Evolutionary conservation across 2,888 invertebrate genomes (phyloP), one percentile per base, ranked within the genome.

Genomic region (Scaptodrosophila latifasciaeformis): DNA sequence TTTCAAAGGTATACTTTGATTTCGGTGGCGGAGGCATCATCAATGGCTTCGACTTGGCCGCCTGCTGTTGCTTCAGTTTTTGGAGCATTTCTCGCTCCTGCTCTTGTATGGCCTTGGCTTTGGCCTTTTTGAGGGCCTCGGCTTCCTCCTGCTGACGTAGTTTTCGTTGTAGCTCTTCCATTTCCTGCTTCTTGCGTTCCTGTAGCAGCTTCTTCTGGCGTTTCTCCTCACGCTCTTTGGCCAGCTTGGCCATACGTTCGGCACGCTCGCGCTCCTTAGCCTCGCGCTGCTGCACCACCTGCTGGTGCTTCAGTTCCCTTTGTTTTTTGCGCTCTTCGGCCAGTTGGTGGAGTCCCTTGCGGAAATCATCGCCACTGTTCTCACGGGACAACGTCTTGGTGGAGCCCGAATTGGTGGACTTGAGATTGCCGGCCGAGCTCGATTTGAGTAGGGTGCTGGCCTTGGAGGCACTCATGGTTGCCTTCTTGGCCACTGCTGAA

Each of bases 321-420:
- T 82, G 83, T 51, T 83, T 86, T 46, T 85, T 85, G 18, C 84
- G 83, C 49, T 87, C 86, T 29, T 86, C 86, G 19, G 82, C 82
- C 46, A 82, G 50, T 60, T 70, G 77, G 40, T 78, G 80, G 7
- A 81, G 54, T 5, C 82, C 83, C 40, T 82, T 84, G 13, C 83
- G 84, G 27, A 85, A 75, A 55, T 86, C 86, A 7, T 86, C 86
- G 1, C 67, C 75, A 47, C 85, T 86, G 52, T 84, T 85, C 51
- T 86, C 86, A 1, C 85, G 78, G 1, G 79, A 74, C 2, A 84
- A 50, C 0, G 82, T 68, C 53, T 82, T 81, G 6, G 58, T 66
- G 2, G 82, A 78, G 2, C 51, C 24, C 0, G 80, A 61, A 21
- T 67, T 67, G 9, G 64, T 62, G 0, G 62, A 49, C 24, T 77